A percentile compares a stretch with the other conserved stretches of the same genome.
Evolutionary conservation across 2,797 vertebrate species (phyloP).

Genomic region (Gymnodraco acuticeps): DNA sequence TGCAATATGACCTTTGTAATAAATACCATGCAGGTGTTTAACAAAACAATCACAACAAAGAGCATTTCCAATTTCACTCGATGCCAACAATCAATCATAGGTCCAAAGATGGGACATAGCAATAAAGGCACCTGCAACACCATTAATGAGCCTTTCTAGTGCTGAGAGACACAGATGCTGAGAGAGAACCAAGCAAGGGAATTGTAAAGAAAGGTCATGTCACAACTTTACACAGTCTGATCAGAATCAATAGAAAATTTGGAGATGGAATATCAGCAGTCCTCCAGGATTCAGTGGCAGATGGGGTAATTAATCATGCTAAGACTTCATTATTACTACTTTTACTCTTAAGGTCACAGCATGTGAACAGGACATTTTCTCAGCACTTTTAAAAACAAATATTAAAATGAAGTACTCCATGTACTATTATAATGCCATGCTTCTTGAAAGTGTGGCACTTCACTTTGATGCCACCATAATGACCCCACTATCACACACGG

Average conservation of each 20-base stretch:
- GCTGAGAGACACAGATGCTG: conserved; percentile 77
- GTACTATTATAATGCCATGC: conserved; percentile 28
- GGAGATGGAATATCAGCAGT: conserved; percentile 78
- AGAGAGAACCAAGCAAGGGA: conserved; percentile 60
- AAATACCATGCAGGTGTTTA: conserved; percentile 76
- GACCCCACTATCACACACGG: conserved; percentile 54
- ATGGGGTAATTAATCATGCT: conserved; percentile 85
- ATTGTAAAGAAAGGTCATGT: conserved; percentile 83
- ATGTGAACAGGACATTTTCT: conserved; percentile 41
- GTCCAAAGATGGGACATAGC: conserved; percentile 74
- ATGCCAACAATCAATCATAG: conserved; percentile 82
- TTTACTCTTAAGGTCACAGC: conserved; percentile 61
- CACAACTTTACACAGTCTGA: conserved; percentile 84
- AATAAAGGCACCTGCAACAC: conserved; percentile 76
- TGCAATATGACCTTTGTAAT: conserved; percentile 72
- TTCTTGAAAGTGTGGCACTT: conserved; percentile 50
- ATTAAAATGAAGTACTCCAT: conserved; percentile 31
- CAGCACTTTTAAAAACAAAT: conserved; percentile 42
- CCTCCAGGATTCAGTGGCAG: conserved; percentile 77
- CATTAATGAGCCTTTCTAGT: conserved; percentile 76
- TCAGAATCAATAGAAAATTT: conserved; percentile 87
- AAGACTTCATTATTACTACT: conserved; percentile 77
- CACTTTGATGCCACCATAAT: conserved; percentile 62
- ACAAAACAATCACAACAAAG: conserved; percentile 80
- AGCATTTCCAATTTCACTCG: conserved; percentile 79